Evolutionary conservation across 1,140 invertebrate species (phyloP), one percentile per base, ranked within the genome.

Genomic region (Lucilia cuprina): DNA sequence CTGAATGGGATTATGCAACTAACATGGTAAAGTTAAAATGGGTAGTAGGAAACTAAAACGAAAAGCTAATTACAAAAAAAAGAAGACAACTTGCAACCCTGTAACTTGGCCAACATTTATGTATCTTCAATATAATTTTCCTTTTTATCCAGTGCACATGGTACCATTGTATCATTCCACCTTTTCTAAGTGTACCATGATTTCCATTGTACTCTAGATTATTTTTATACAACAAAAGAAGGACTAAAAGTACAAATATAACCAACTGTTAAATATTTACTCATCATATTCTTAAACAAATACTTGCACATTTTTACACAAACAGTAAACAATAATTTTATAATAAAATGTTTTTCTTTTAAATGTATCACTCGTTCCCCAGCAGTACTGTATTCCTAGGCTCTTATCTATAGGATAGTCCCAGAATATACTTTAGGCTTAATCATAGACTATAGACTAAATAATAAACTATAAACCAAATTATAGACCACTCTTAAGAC

Each of bases 241-340:
- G 55, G 55, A 14, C 55, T 17, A 60, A 10, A n/a, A 60, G n/a
- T 21, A 70, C 65, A 70, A 70, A 70, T 21, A 70, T 70, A 60
- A 70, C 65, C 65, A 70, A 70, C 65, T 80, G 77, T 49, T 80
- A 49, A 80, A 80, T 80, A 80, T 80, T 80, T 80, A 49, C 77
- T 21, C 77, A 80, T 49, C 65, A 70, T 70, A 70, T 70, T 70
- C n/a, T 70, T 70, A 70, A 21, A 21, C 65, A 70, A 70, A 70
- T 70, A 70, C 3, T 14, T 70, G 19, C 65, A 9, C 65, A 70
- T n/a, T n/a, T n/a, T n/a, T 19, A 70, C 9, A 70, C 19, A 70
- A 70, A 55, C 14, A 55, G 65, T 70, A 19, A 70, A 70, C 65
- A 70, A 70, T 70, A 70, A 70, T 70, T 70, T 21, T 21, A 70